phyloP scores from a whole-genome alignment of 2,113 vertebrate species.

The Corythoichthys haematopterus region DNA sequence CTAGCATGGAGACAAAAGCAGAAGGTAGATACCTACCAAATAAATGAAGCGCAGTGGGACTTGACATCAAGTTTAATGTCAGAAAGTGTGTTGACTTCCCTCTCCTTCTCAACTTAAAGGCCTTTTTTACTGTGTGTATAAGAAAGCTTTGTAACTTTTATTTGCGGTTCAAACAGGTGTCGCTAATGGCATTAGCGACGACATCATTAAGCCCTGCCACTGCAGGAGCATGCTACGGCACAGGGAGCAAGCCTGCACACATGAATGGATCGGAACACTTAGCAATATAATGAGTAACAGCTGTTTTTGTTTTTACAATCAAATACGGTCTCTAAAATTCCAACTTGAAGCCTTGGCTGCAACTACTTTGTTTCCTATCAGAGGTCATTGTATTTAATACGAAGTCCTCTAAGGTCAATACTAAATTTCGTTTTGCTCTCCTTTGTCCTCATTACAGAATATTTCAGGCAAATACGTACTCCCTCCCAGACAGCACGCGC shows the following conservation, averaged over 20 bases:
- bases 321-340: neutral
- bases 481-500: no score
- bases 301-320: constrained; percentile 10
- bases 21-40: neutral
- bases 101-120: neutral
- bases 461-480: no score
- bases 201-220: constrained; percentile 8
- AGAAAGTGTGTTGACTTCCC: neutral
- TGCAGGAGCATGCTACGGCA: constrained; percentile 3
- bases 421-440: no score
- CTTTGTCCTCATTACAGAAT: no score
- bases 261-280: constrained; percentile 23
- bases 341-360: neutral
- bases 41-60: neutral
- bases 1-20: neutral
- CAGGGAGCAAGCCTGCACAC: neutral
- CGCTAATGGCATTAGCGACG: constrained; percentile 20
- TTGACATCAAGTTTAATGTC: neutral
- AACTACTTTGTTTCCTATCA: no score
- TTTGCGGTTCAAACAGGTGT: neutral
- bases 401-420: no score
- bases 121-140: neutral
- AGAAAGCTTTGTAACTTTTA: neutral
- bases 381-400: no score
- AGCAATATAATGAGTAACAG: constrained; percentile 27